These are phyloP conservation scores for Berghia stephanieae DNA, from an alignment of 1,140 invertebrate species.

Conservation along the genomic window DNA sequence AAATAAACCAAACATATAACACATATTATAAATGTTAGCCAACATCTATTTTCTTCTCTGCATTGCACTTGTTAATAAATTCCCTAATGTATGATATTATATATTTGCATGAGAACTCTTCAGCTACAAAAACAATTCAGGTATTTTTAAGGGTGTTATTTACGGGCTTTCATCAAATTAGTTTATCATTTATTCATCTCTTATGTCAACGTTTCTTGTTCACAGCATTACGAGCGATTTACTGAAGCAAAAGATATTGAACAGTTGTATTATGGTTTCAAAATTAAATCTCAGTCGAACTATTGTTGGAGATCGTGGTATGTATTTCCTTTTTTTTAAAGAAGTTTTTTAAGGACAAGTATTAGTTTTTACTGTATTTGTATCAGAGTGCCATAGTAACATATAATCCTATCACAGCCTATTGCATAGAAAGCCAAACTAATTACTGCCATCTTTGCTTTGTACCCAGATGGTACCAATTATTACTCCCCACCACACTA, in stretches of 20 bases:
- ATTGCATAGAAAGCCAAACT: background rate
- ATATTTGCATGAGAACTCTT: too few relatives aligned
- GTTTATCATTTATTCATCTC: background rate
- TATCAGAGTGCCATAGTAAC: background rate
- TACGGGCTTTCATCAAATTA: background rate
- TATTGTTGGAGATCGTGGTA: slow-evolving; percentile 46
- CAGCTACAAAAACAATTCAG: too few relatives aligned
- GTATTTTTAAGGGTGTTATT: background rate
- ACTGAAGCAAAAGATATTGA: slow-evolving; percentile 37
- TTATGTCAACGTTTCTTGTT: slow-evolving; percentile 14
- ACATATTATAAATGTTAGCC: background rate
- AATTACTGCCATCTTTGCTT: background rate
- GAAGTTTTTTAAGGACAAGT: background rate
- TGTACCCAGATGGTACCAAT: background rate
- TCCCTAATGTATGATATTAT: too few relatives aligned
- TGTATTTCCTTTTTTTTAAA: background rate
- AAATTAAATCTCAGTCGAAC: slow-evolving; percentile 52
- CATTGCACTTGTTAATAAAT: background rate
- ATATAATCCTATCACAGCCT: background rate
- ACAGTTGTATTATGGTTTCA: slow-evolving; percentile 43
- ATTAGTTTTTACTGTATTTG: background rate
- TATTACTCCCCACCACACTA: too few relatives aligned
- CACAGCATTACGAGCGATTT: slow-evolving; percentile 47
- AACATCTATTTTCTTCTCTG: background rate
- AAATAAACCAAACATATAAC: too few relatives aligned